A percentile compares a stretch with the other conserved stretches of the same genome.
Conservation (phyloP, 1,140 invertebrate genomes). For the Saccostrea glomerata region DNA sequence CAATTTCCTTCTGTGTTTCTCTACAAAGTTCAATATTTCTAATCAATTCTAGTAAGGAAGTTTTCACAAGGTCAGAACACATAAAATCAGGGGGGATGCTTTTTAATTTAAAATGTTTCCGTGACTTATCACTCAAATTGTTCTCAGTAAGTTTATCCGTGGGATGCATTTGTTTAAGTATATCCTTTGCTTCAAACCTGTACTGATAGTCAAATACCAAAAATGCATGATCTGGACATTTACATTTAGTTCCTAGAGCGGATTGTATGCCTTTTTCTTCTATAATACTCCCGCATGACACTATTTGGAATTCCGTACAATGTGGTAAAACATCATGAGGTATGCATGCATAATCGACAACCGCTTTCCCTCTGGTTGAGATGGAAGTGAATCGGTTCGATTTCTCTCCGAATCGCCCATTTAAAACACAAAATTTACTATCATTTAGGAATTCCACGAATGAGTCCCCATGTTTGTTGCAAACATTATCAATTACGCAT, state of each 20-base stretch:
- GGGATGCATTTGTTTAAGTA: no score
- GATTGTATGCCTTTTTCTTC: not conserved
- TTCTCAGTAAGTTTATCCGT: not conserved
- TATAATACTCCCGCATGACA: not conserved
- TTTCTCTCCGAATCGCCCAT: slow-evolving; percentile 38
- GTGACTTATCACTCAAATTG: not conserved
- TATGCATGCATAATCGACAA: slow-evolving; percentile 40
- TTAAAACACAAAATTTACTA: slow-evolving; percentile 42
- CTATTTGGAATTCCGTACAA: slow-evolving; percentile 30
- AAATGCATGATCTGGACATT: no score
- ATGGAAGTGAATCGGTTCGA: not conserved
- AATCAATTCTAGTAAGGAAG: not conserved
- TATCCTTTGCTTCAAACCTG: no score
- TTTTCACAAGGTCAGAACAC: not conserved
- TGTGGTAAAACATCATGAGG: not conserved
- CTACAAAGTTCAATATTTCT: not conserved
- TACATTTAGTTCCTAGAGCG: not conserved
- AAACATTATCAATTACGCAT: not conserved
- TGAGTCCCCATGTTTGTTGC: slow-evolving; percentile 42
- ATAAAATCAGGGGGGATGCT: slow-evolving; percentile 1
- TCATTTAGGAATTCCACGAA: slow-evolving; percentile 46
- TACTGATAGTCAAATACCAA: no score
- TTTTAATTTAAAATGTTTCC: not conserved
- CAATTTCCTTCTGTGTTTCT: not conserved
- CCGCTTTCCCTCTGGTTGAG: slow-evolving; percentile 16